Percentiles rank a stretch among this genome's conserved stretches.
Evolutionary conservation across 2,888 invertebrate genomes (phyloP).

Genomic region (Scaptomyza cyrtandrae): DNA sequence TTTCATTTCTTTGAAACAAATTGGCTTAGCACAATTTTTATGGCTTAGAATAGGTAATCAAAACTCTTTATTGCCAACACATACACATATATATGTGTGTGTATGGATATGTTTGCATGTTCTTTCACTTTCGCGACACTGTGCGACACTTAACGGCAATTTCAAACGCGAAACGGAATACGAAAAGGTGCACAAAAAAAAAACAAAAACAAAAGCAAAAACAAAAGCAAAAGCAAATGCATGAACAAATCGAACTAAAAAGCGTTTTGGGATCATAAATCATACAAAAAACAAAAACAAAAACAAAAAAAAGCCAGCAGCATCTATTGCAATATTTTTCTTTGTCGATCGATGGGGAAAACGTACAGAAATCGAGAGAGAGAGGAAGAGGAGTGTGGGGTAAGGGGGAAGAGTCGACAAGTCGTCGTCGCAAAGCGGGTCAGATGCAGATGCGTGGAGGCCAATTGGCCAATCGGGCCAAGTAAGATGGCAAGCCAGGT

Average conservation of each 20-base stretch:
- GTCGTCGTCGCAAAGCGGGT: conserved; percentile 54
- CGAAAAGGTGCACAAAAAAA: conserved; percentile 19
- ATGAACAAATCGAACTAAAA: not conserved
- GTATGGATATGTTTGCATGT: not conserved
- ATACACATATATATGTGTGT: not conserved
- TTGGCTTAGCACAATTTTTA: not conserved
- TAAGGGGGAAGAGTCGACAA: not conserved
- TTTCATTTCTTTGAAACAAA: not conserved
- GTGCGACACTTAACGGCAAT: conserved; percentile 41
- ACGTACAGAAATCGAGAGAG: no score
- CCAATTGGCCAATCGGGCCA: conserved; percentile 75
- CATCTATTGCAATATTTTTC: conserved; percentile 22
- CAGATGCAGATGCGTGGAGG: conserved; percentile 73
- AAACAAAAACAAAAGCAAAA: conserved; percentile 1
- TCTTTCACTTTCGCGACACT: conserved; percentile 33
- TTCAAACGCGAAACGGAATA: conserved; percentile 25
- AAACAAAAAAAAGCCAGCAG: conserved; percentile 6
- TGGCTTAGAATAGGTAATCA: not conserved
- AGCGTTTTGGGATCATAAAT: conserved; percentile 36
- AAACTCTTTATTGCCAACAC: not conserved
- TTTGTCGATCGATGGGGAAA: conserved; percentile 1
- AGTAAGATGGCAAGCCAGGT: conserved; percentile 67
- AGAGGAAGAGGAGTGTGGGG: no score
- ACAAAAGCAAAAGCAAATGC: not conserved
- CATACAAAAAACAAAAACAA: no score